Base-by-base conservation (phyloP, 2,888 invertebrate genomes). In the Nasonia oneida region DNA sequence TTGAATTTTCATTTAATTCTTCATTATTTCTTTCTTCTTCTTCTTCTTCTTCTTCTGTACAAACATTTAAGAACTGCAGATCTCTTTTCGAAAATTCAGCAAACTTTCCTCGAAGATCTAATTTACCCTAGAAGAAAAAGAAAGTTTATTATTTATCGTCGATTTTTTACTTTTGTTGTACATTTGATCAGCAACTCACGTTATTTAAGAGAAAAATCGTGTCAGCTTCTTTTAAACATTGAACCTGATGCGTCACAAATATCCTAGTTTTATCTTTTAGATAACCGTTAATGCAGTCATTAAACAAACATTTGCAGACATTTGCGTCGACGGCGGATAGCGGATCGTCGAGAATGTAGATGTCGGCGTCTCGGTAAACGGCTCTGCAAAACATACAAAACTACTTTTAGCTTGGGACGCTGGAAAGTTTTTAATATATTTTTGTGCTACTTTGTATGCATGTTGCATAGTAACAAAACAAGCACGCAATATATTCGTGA, bases 201-300 rank as follows among this genome's bases (percentile, higher is more conserved):
- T 96, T 95, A 84, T 95, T 95, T 76, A 97, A 91, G 77, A 96
- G 94, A 88, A 96, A 93, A 80, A 97, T 95, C 86, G 94, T 94
- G 91, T 96, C 95, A 0, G 95, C 96, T 18, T 94, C 91, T 89
- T 95, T 95, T 50, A 97, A 94, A 90, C 96, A 97, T 91, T 98
- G 97, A 57, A 97, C 93, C 91, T 98, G 98, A 93, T 98, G 97
- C 0, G 98, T 98, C 87, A 97, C 96, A n/a, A 98, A 94, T 88
- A 98, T 95, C 57, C 96, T 94, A 4, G 97, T 96, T 91, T 96
- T 95, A 88, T 95, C 94, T 29, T 94, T 93, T 85, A 98, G 94
- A 90, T 95, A 95, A 0, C 95, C 95, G 88, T 92, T 93, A 85
- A 97, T 96, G 82, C 97, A 97, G 92, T 96, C 95, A 78, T 97